A percentile compares a stretch with the other conserved stretches of the same genome.
Evolutionary conservation across 1,140 invertebrate species (phyloP).

Genomic region (Pogonognathellus flavescens): DNA sequence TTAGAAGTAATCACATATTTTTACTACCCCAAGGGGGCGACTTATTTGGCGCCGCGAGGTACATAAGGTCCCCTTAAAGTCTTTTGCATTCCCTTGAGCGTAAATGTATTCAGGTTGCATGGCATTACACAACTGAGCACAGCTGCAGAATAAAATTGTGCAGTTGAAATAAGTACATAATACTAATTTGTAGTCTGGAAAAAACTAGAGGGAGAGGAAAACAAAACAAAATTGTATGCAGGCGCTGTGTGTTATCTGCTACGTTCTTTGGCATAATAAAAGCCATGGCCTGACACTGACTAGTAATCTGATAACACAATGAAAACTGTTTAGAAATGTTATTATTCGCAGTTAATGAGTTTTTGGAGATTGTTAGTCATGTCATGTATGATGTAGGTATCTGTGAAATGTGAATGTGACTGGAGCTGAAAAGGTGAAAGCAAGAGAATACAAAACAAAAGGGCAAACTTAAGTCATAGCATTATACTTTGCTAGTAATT

Average conservation of each 20-base stretch:
- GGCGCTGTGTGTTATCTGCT: background rate
- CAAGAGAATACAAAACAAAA: slow-evolving; percentile 18
- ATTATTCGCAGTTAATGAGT: slow-evolving; percentile 12
- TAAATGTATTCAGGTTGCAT: background rate
- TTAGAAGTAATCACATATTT: too few species aligned
- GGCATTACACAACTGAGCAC: too few species aligned
- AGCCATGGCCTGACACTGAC: background rate
- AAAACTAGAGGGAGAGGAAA: background rate
- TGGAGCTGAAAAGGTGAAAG: background rate
- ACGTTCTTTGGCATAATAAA: background rate
- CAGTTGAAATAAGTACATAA: background rate
- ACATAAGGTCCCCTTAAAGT: too few species aligned
- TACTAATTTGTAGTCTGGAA: background rate
- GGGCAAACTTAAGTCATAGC: slow-evolving; percentile 6
- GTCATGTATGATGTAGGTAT: too few species aligned
- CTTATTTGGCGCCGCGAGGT: too few species aligned
- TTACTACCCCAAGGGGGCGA: too few species aligned
- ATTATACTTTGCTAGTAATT: slow-evolving; percentile 5
- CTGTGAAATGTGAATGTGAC: too few species aligned
- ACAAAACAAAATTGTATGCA: background rate
- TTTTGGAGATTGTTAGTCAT: background rate
- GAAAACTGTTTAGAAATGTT: slow-evolving; percentile 19
- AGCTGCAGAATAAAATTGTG: background rate
- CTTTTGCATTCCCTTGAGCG: slow-evolving; percentile 20
- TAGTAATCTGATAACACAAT: slow-evolving; percentile 26